Evolutionary conservation across 1,140 invertebrate species (phyloP).

Genomic region (Ips nitidus): DNA sequence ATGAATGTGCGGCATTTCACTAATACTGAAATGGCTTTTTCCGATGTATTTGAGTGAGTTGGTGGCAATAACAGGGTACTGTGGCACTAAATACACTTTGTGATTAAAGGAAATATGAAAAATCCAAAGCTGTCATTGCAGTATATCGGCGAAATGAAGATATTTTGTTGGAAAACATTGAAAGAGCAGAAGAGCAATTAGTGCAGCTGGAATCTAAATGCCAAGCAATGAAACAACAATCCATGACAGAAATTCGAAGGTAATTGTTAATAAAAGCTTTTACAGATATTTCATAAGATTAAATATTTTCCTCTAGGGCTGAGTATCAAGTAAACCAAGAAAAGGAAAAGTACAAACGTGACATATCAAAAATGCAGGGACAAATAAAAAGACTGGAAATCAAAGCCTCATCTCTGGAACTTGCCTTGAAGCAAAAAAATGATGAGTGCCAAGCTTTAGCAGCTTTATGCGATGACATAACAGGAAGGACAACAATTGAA

Average conservation of each 20-base stretch:
- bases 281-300: background rate
- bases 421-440: conserved; percentile 44
- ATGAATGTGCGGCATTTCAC: conserved; percentile 16
- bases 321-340: conserved; percentile 37
- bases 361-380: conserved; percentile 38
- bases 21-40: conserved; percentile 30
- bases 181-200: conserved; percentile 55
- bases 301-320: conserved; percentile 34
- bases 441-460: conserved; percentile 45
- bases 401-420: conserved; percentile 42
- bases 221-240: conserved; percentile 56
- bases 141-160: conserved; percentile 62
- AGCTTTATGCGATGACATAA: conserved; percentile 47
- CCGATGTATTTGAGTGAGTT: conserved; percentile 28
- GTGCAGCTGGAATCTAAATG: conserved; percentile 59
- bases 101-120: conserved; percentile 56
- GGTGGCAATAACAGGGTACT: background rate
- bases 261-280: conserved; percentile 42
- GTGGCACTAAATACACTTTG: background rate
- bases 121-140: conserved; percentile 59
- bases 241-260: conserved; percentile 58
- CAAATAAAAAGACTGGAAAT: conserved; percentile 45
- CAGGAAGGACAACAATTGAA: conserved; percentile 30
- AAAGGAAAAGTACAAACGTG: conserved; percentile 33
- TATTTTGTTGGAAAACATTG: conserved; percentile 55